Evolutionary conservation across 1,140 invertebrate genomes (phyloP), one percentile per base, ranked within the genome.

Genomic region (Cepaea nemoralis): DNA sequence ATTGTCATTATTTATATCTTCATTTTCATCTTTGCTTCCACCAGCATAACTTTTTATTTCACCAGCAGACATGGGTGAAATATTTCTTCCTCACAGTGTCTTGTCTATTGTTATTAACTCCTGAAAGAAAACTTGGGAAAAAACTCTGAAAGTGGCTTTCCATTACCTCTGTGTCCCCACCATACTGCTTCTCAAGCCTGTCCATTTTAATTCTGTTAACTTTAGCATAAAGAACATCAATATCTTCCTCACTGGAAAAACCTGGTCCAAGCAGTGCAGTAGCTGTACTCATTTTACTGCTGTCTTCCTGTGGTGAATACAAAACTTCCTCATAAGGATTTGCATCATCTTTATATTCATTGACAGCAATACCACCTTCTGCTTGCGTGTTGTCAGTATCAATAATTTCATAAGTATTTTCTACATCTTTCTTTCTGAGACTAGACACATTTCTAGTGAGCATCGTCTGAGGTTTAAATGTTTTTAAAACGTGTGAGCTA

Each of bases 151-250:
- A 6, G 31, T n/a, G 1, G 70, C 8, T 24, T 45, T 19, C 33
- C 66, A 39, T 31, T 24, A 19, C 19, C 16, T 76, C 37, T 3
- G 33, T 27, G 31, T 50, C 33, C 12, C 39, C 71, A 71, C 2
- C 19, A 19, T 59, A 67, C 37, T 69, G 67, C n/a, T 10, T 27
- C n/a, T n/a, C n/a, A 8, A 45, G 16, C 35, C 37, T 78, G 39
- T 81, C 35, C 71, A 78, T 83, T 59, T 77, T 82, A 12, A 77
- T 80, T 81, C 84, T 84, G 45, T 76, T 83, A 22, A 86, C 77
- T 77, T 76, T 82, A 31, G 82, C 82, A 83, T 86, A 86, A 22
- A 86, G 37, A 39, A 59, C 50, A 31, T 83, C 83, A 45, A 82
- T 78, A 63, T 82, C 77, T 50, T 76, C 70, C 35, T 82, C 80